Evolutionary conservation across 2,888 invertebrate genomes (phyloP).

Genomic region (Anthrax anthrax): DNA sequence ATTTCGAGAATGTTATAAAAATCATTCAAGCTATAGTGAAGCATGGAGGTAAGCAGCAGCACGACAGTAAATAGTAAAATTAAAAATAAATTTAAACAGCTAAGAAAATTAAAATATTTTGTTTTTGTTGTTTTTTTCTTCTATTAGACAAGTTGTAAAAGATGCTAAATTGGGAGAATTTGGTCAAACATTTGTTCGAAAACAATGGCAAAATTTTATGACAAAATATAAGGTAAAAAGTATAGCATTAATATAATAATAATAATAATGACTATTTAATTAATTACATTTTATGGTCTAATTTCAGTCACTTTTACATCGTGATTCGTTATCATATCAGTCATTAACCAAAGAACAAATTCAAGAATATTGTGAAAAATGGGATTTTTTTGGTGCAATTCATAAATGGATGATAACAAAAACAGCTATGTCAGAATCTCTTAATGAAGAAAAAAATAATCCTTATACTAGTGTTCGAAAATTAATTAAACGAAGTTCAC

Average conservation of each 20-base stretch:
- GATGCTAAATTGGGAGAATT: slow-evolving; percentile 21
- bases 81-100: too few species aligned
- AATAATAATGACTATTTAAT: too few species aligned
- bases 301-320: slow-evolving; percentile 1
- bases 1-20: neutral
- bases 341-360: slow-evolving; percentile 15
- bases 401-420: slow-evolving; percentile 13
- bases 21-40: slow-evolving; percentile 6
- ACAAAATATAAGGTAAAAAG: slow-evolving; percentile 23
- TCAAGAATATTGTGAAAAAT: slow-evolving; percentile 22
- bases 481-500: neutral
- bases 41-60: slow-evolving; percentile 26
- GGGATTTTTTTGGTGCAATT: slow-evolving; percentile 29
- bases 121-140: too few species aligned
- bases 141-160: too few species aligned
- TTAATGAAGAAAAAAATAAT: neutral
- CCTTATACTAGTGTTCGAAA: too few species aligned
- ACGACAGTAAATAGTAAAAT: too few species aligned
- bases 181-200: slow-evolving; percentile 25
- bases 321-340: slow-evolving; percentile 7
- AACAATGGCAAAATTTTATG: slow-evolving; percentile 28
- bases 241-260: too few species aligned
- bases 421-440: neutral
- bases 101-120: too few species aligned
- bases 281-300: too few species aligned